phyloP scores from a whole-genome alignment of 2,113 vertebrate genomes.

The Malurus alboscapulatus region DNA sequence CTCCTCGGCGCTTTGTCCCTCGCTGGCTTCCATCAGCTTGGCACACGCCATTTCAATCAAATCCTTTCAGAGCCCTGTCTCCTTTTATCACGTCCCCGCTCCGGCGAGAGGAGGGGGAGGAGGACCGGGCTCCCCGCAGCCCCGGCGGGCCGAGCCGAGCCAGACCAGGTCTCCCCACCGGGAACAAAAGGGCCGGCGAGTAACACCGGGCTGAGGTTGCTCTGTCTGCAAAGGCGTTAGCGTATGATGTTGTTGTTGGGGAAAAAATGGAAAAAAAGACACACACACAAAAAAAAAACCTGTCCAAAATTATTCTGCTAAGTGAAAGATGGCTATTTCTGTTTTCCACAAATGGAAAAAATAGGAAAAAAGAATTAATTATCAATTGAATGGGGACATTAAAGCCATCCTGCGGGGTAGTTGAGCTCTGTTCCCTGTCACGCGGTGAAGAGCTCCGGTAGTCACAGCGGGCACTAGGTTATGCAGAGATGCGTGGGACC shows the following conservation, averaged over 20 bases:
- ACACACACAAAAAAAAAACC: background rate
- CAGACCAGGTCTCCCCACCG: background rate
- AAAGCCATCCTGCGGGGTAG: background rate
- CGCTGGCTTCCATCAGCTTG: constrained; percentile 96
- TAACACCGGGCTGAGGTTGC: background rate
- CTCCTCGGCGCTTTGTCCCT: constrained; percentile 97
- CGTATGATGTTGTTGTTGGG: background rate
- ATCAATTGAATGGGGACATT: too few species aligned
- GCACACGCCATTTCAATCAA: constrained; percentile 99
- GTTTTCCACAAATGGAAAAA: too few species aligned
- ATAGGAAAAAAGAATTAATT: too few species aligned
- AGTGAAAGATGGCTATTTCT: too few species aligned
- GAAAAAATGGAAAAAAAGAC: rapidly evolving
- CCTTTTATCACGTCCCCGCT: constrained; percentile 89
- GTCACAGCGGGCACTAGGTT: background rate
- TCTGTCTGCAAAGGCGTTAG: background rate
- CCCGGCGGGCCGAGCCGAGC: background rate
- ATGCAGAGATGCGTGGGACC: background rate
- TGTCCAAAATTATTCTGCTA: too few species aligned
- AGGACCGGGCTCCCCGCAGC: constrained; percentile 73
- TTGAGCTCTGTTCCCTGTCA: background rate
- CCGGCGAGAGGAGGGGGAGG: constrained; percentile 77
- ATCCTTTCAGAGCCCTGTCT: constrained; percentile 86
- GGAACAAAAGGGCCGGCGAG: constrained; percentile 54
- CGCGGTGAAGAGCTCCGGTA: background rate